phyloP scores from a whole-genome alignment of 2,888 invertebrate genomes.

The Adelognathus sp. region DNA sequence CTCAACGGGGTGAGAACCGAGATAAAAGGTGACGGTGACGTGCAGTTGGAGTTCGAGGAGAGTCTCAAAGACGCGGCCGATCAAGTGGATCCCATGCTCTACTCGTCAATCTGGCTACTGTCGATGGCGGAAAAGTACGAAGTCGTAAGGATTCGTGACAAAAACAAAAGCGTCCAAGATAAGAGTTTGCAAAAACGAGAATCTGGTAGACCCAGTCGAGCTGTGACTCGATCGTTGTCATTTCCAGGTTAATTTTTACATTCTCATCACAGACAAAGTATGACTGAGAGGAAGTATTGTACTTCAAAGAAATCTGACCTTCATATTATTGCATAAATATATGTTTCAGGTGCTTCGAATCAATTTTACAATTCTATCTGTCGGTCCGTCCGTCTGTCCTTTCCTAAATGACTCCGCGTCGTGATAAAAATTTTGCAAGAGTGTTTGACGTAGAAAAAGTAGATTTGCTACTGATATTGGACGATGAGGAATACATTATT shows the following conservation, averaged over 20 bases:
- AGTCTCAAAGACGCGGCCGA: constrained; percentile 66
- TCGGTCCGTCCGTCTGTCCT: no score
- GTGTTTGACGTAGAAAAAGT: no score
- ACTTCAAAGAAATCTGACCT: not conserved
- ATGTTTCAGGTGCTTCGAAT: no score
- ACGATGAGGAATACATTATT: no score
- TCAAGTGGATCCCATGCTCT: constrained; percentile 66
- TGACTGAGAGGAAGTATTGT: no score
- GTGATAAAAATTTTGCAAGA: no score
- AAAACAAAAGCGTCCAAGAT: constrained; percentile 12
- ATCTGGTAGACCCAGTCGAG: not conserved
- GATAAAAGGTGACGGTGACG: constrained; percentile 55
- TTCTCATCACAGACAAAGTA: no score
- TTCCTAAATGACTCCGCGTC: no score
- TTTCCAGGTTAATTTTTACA: no score
- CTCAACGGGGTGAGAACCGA: constrained; percentile 65
- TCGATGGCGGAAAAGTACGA: constrained; percentile 65
- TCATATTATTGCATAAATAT: no score
- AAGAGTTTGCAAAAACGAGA: constrained; percentile 20
- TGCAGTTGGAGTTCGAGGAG: constrained; percentile 66
- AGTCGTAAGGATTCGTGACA: constrained; percentile 60
- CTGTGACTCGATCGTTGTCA: not conserved
- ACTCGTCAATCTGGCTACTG: constrained; percentile 64
- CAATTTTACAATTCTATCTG: no score
- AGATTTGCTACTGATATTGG: no score